Percentiles rank a stretch among this genome's conserved stretches.
Evolutionary conservation across 2,797 vertebrate species (phyloP).

Genomic region (Antrozous pallidus): DNA sequence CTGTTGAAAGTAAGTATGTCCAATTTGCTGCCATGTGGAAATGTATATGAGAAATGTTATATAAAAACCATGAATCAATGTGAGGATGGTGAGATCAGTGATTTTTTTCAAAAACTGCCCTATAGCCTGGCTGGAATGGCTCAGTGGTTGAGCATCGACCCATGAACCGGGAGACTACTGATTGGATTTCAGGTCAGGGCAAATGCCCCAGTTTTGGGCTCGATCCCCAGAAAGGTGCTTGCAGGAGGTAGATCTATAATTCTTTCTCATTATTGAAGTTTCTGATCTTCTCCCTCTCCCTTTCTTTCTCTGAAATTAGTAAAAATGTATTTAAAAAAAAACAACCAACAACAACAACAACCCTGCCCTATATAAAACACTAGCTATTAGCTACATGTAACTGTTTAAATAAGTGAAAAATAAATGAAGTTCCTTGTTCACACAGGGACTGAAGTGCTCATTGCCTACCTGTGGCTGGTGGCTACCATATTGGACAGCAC

Average conservation of each 20-base stretch:
- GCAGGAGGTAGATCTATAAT: too few species aligned
- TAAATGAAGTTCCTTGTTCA: not conserved
- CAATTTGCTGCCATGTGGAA: not conserved
- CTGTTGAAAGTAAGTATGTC: not conserved
- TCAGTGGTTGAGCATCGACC: too few species aligned
- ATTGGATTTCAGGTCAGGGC: too few species aligned
- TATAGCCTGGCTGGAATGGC: not conserved
- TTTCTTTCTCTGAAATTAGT: too few species aligned
- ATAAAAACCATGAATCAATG: not conserved
- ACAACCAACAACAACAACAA: not conserved
- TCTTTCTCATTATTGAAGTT: too few species aligned
- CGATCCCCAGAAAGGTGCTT: too few species aligned
- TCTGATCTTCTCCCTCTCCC: too few species aligned
- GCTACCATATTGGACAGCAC: not conserved
- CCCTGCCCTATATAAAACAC: not conserved
- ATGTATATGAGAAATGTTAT: not conserved
- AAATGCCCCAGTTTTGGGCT: too few species aligned
- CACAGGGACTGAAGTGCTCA: not conserved
- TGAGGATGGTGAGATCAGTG: not conserved
- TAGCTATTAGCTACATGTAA: not conserved
- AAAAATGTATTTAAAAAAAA: too few species aligned
- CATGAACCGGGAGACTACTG: too few species aligned
- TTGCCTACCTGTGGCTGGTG: not conserved
- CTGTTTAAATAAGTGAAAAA: not conserved
- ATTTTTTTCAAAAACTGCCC: not conserved